Conservation (phyloP, 2,888 invertebrate genomes). For the Cephus spinipes region DNA sequence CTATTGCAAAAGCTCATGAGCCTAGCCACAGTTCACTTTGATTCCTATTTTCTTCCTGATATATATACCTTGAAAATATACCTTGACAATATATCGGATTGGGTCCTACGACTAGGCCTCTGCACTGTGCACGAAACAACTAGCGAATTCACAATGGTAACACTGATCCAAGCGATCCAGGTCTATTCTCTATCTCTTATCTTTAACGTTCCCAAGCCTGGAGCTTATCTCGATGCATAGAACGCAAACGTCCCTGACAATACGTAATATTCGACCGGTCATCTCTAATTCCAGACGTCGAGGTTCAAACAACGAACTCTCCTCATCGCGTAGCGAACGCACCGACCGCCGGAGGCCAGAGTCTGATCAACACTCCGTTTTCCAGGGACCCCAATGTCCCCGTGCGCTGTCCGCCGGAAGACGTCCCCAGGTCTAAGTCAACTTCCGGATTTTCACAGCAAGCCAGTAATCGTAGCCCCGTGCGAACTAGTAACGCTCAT, state of each 20-base stretch:
- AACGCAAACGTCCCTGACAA: background rate
- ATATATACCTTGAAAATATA: background rate
- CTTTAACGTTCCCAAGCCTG: background rate
- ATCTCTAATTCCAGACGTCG: conserved; percentile 55
- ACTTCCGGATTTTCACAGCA: conserved; percentile 40
- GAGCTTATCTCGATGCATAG: background rate
- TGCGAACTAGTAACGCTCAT: conserved; percentile 48
- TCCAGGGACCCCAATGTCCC: conserved; percentile 63
- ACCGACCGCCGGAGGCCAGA: conserved; percentile 53
- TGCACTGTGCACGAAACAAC: background rate
- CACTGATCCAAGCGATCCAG: background rate
- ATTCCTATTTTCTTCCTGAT: background rate
- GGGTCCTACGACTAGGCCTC: background rate
- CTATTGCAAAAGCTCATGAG: conserved; percentile 31
- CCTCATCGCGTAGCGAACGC: conserved; percentile 57
- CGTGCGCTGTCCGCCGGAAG: conserved; percentile 56
- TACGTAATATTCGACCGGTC: background rate
- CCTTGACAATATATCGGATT: background rate
- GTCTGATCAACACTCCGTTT: conserved; percentile 65
- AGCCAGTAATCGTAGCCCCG: conserved; percentile 44
- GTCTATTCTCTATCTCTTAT: background rate
- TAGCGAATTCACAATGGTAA: background rate
- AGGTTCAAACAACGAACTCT: conserved; percentile 65
- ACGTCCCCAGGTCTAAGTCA: conserved; percentile 38
- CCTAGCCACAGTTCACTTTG: background rate